phyloP scores from a whole-genome alignment of 2,797 vertebrate species.

The Pagetopsis macropterus region DNA sequence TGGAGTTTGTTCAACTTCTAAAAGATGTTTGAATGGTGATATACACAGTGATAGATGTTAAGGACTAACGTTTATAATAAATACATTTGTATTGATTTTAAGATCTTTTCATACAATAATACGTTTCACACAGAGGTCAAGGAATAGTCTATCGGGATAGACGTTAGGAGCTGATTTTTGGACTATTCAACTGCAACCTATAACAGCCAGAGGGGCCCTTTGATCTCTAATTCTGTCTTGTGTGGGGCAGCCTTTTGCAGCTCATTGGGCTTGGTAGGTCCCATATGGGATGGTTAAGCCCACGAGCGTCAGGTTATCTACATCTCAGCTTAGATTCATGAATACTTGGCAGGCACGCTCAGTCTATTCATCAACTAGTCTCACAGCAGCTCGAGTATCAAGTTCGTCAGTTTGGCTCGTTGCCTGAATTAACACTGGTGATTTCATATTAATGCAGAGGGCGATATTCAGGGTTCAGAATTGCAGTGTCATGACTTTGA shows the following conservation, averaged over 20 bases:
- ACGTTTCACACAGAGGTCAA: too few relatives aligned
- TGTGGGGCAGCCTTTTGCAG: slow-evolving; percentile 40
- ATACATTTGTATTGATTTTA: too few relatives aligned
- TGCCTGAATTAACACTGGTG: slow-evolving; percentile 56
- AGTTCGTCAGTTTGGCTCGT: slow-evolving; percentile 50
- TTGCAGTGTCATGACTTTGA: slow-evolving; percentile 6
- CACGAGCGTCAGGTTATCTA: slow-evolving; percentile 53
- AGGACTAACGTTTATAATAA: too few relatives aligned
- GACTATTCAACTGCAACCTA: background rate
- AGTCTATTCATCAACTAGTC: slow-evolving; percentile 62
- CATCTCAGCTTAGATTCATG: slow-evolving; percentile 57
- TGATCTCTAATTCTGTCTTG: slow-evolving; percentile 65
- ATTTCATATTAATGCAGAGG: slow-evolving; percentile 53
- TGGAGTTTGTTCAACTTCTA: too few relatives aligned
- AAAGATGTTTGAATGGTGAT: too few relatives aligned
- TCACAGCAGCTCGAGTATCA: slow-evolving; percentile 59
- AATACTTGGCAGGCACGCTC: slow-evolving; percentile 59
- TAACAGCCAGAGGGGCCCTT: slow-evolving; percentile 31
- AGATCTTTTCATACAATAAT: too few relatives aligned
- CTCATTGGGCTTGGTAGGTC: slow-evolving; percentile 52
- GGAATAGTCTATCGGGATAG: too few relatives aligned
- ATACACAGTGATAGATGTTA: too few relatives aligned
- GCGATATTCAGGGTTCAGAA: slow-evolving; percentile 42
- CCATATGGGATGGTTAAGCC: slow-evolving; percentile 60
- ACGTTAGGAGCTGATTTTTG: too few relatives aligned